Evolutionary conservation across 1,140 invertebrate genomes (phyloP), one percentile per base, ranked within the genome.

Genomic region (Planococcus citri): DNA sequence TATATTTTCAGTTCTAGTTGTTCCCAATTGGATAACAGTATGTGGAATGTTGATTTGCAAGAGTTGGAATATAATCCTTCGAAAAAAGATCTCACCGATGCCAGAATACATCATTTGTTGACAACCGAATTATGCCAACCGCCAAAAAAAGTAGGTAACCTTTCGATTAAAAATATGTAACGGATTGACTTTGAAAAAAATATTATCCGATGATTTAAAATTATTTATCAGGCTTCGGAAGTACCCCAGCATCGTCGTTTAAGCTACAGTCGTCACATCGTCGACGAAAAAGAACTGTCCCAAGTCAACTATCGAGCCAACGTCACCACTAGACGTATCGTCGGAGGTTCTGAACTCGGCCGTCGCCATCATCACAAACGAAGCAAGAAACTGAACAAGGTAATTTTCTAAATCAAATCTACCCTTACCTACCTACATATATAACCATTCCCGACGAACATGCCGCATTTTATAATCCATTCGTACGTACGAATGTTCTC

Each of bases 21-120:
- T 76, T 89, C 86, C 74, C 89, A 90, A 80, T 78, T 90, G 74
- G 89, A 92, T 76, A 82, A 87, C 12, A 89, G 86, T 58, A 87
- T 85, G 1, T 90, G 90, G 85, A 94, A 94, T 79, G 86, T 95
- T 73, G 94, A 97, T 77, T 88, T 95, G 82, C 91, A 92, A 77
- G 92, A 95, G 76, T 78, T 95, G 74, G 91, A 95, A 76, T 95
- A 95, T 76, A 93, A 91, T 83, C 90, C 91, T 69, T 91, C 88
- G 41, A 91, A 88, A 76, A 92, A 92, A 77, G 92, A 95, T 80
- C 78, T 94, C 68, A 94, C 91, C 3, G 94, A 96, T 78, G 91
- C 91, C 10, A 90, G 87, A 78, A 93, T 96, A 73, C 94, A 97
- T 80, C 93, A 96, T 79, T 82, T 97, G 37, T 80, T 97, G 17